These are phyloP conservation scores for Galeruca laticollis DNA, from an alignment of 2,888 invertebrate genomes.

Conservation along the genomic window DNA sequence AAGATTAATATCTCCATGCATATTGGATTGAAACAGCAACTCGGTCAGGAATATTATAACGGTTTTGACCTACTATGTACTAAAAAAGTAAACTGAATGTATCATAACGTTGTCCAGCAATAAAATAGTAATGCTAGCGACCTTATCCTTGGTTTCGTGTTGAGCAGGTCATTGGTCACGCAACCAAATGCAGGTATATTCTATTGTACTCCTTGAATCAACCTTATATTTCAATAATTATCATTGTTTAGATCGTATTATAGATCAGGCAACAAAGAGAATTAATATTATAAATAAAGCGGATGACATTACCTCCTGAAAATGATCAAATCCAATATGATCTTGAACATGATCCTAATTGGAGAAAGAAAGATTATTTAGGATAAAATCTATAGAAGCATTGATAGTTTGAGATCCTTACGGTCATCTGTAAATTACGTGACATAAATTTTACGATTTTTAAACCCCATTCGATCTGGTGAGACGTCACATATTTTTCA, in stretches of 20 bases:
- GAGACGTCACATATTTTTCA: too few relatives aligned
- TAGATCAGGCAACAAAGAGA: not conserved
- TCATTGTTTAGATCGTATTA: not conserved
- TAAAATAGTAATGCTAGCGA: not conserved
- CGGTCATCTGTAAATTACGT: too few relatives aligned
- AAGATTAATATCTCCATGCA: not conserved
- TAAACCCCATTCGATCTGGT: too few relatives aligned
- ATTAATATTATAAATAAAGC: too few relatives aligned
- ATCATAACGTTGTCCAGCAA: not conserved
- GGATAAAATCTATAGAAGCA: too few relatives aligned
- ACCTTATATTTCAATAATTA: conserved; percentile 6
- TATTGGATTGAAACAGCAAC: not conserved
- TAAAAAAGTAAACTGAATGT: not conserved
- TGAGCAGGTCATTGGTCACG: conserved; percentile 30
- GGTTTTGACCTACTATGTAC: not conserved
- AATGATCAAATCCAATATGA: too few relatives aligned
- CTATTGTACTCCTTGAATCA: conserved; percentile 13
- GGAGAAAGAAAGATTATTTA: too few relatives aligned
- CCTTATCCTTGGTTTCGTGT: conserved; percentile 24
- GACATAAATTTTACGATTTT: too few relatives aligned
- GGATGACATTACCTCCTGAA: too few relatives aligned
- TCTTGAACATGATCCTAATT: too few relatives aligned
- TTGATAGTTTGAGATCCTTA: too few relatives aligned
- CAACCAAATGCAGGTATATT: conserved; percentile 10
- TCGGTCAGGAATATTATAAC: not conserved